These are phyloP conservation scores for Melikaiella ostensackeni DNA, from an alignment of 2,888 invertebrate species.

Conservation along the genomic window DNA sequence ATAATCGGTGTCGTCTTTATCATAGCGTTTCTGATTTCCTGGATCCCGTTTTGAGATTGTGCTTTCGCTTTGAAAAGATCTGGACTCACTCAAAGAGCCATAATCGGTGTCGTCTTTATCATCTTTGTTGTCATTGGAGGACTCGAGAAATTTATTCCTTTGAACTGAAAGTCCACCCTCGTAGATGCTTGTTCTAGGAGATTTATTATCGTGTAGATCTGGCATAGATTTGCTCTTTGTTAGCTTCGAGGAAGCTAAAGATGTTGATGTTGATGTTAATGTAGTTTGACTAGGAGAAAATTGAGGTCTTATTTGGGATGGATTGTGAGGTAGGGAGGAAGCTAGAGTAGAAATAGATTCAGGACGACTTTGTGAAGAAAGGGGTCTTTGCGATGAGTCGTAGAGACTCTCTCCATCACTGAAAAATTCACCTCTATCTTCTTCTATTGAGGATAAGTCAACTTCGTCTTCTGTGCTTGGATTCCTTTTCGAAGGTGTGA, in stretches of 20 bases:
- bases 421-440: conserved; percentile 59
- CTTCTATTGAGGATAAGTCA: conserved; percentile 58
- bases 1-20: conserved; percentile 46
- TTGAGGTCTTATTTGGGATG: not conserved
- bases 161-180: not conserved
- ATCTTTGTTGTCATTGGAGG: not conserved
- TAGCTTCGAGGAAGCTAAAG: not conserved
- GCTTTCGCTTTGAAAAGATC: conserved; percentile 8
- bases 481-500: conserved; percentile 58
- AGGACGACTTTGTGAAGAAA: not conserved
- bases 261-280: not conserved
- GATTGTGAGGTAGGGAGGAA: not conserved
- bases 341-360: not conserved
- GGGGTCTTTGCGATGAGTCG: not conserved
- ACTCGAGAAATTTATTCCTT: not conserved
- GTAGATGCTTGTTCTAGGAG: not conserved
- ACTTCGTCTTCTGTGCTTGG: conserved; percentile 49
- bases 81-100: conserved; percentile 48
- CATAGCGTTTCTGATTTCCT: conserved; percentile 26
- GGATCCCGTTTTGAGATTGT: not conserved
- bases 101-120: conserved; percentile 44
- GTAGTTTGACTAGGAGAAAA: not conserved
- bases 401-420: conserved; percentile 58
- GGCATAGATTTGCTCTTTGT: conserved; percentile 48
- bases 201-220: conserved; percentile 70